A percentile compares a stretch with the other conserved stretches of the same genome.
Conservation (phyloP, 2,888 invertebrate genomes). For the Danaus chrysippus region DNA sequence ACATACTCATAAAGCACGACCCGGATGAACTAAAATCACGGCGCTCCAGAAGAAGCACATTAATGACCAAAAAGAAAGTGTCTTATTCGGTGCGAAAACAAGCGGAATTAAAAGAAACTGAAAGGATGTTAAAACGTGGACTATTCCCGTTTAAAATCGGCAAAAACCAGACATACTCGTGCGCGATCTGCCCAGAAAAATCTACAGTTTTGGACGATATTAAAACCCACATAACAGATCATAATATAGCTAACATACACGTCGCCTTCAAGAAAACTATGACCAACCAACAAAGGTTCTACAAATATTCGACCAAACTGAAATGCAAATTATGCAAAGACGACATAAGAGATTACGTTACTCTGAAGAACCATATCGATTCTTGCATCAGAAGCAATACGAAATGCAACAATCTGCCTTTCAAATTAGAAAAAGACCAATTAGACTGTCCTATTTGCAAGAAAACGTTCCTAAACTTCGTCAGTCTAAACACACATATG, state of each 20-base stretch:
- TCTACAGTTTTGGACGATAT: slow-evolving; percentile 52
- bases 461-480: slow-evolving; percentile 64
- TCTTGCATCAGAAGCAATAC: slow-evolving; percentile 47
- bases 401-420: slow-evolving; percentile 61
- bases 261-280: slow-evolving; percentile 65
- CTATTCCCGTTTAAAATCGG: slow-evolving; percentile 66
- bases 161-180: slow-evolving; percentile 50
- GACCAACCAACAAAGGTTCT: slow-evolving; percentile 52
- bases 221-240: slow-evolving; percentile 50
- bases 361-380: slow-evolving; percentile 52
- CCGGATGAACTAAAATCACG: slow-evolving; percentile 40
- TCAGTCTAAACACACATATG: slow-evolving; percentile 72
- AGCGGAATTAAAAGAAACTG: slow-evolving; percentile 48
- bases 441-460: slow-evolving; percentile 67
- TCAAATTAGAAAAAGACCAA: slow-evolving; percentile 69
- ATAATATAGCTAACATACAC: slow-evolving; percentile 51
- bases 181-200: slow-evolving; percentile 59
- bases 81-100: slow-evolving; percentile 44
- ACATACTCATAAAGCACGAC: slow-evolving; percentile 50
- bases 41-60: slow-evolving; percentile 38
- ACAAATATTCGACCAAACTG: slow-evolving; percentile 42
- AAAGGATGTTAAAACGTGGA: slow-evolving; percentile 52
- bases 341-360: slow-evolving; percentile 51
- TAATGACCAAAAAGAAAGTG: slow-evolving; percentile 35
- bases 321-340: slow-evolving; percentile 61